Evolutionary conservation across 2,113 vertebrate genomes (phyloP).

Genomic region (Cryptomyrus ogoouensis): DNA sequence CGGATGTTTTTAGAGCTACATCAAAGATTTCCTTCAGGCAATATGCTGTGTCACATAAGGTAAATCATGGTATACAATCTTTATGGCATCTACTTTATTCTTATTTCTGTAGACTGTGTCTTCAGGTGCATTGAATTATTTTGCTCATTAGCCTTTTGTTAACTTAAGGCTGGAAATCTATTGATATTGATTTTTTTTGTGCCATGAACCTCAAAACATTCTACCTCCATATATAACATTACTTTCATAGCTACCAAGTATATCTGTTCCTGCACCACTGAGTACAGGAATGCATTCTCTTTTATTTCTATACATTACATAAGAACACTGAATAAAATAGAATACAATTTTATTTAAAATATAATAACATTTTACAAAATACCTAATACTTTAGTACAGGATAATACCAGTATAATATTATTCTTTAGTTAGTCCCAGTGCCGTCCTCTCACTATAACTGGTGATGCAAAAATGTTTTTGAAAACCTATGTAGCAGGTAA

Average conservation of each 20-base stretch:
- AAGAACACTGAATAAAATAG: not conserved
- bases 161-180: not conserved
- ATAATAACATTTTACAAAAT: not conserved
- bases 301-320: not conserved
- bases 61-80: not conserved
- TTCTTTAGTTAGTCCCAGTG: not conserved
- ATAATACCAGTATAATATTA: not conserved
- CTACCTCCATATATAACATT: not conserved
- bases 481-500: not conserved
- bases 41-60: not conserved
- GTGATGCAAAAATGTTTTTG: not conserved
- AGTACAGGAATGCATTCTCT: not conserved
- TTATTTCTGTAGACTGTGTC: conserved; percentile 1
- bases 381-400: not conserved
- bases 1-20: not conserved
- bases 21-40: not conserved
- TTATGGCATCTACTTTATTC: not conserved
- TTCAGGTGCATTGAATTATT: not conserved
- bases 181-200: not conserved
- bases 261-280: not conserved
- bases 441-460: not conserved
- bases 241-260: not conserved
- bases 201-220: not conserved
- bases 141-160: not conserved
- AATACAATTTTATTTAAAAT: not conserved